These are phyloP conservation scores for Pelecanus crispus DNA, from an alignment of 2,113 vertebrate species.

Conservation along the genomic window DNA sequence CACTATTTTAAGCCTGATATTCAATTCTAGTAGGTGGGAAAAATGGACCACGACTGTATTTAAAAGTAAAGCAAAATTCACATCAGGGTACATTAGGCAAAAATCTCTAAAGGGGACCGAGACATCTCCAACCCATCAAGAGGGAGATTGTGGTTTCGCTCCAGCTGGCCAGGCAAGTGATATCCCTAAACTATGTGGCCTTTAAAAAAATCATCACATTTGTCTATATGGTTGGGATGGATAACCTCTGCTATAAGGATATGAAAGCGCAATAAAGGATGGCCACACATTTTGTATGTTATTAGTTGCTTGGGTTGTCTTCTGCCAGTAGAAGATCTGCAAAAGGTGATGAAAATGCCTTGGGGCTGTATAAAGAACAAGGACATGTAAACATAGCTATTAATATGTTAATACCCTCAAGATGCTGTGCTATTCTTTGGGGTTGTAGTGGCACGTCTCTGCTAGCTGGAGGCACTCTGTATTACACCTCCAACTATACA, in stretches of 20 bases:
- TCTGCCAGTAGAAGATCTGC: not conserved
- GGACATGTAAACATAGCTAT: not conserved
- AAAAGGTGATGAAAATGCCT: not conserved
- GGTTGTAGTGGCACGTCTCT: not conserved
- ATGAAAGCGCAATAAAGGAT: not conserved
- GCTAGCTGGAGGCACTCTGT: not conserved
- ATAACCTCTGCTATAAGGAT: not conserved
- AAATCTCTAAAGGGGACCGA: not conserved
- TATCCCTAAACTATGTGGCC: not conserved
- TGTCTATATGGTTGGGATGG: rapidly evolving
- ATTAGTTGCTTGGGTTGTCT: not conserved
- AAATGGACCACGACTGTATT: not conserved
- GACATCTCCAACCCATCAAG: not conserved
- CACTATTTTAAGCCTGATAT: not conserved
- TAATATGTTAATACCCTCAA: not conserved
- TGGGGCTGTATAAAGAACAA: not conserved
- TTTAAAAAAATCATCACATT: not conserved
- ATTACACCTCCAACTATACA: not conserved
- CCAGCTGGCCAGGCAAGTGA: not conserved
- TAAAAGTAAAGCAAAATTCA: not conserved
- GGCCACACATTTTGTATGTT: not conserved
- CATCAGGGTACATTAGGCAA: not conserved
- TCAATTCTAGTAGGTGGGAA: not conserved
- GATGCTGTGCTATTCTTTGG: not conserved
- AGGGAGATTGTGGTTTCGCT: not conserved